Base-by-base conservation (phyloP, 2,888 invertebrate species). In the Tholera decimalis region DNA sequence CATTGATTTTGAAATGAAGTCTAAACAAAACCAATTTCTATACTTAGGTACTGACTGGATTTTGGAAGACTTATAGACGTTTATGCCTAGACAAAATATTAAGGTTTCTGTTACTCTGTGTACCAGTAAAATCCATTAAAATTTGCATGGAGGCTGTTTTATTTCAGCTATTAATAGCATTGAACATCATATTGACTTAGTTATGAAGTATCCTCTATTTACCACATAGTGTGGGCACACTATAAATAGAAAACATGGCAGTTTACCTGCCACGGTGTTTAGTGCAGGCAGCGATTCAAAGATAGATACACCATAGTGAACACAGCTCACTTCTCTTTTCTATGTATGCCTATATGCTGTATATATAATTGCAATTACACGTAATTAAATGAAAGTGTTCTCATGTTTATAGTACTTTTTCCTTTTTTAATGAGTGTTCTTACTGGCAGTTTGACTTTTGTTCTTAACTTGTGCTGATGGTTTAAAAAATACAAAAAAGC, bases 181-280 rank as follows among this genome's bases (percentile, higher is more conserved):
- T 37, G 24, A 33, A 44, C 22, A 70, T 26, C 22, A 43, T 39
- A 47, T 49, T 30, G 37, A 35, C 18, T 39, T 26, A 56, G 30
- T 56, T 56, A 43, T 49, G 56, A 73, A 70, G 37, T 62, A 62
- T 80, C 80, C 66, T 62, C 59, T 74, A 43, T 70, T 79, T 74
- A 72, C 67, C 63, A 61, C 43, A 41, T 11, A 41, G 60, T 69
- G 65, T 88, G 85, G 87, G 81, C 67, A 84, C 80, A 82, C 78
- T 83, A 80, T 80, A 74, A 85, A 84, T 88, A 89, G 90, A 90
- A 91, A 90, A 84, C 86, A 77, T 79, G 70, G 84, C 76, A 83
- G 83, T 83, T 80, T 78, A 81, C 74, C 78, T 73, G 70, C 49
- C 73, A 62, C 78, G 68, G 77, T 79, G 77, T 70, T 83, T 79